Conservation (phyloP, 2,113 vertebrate species). For the Etheostoma cragini region DNA sequence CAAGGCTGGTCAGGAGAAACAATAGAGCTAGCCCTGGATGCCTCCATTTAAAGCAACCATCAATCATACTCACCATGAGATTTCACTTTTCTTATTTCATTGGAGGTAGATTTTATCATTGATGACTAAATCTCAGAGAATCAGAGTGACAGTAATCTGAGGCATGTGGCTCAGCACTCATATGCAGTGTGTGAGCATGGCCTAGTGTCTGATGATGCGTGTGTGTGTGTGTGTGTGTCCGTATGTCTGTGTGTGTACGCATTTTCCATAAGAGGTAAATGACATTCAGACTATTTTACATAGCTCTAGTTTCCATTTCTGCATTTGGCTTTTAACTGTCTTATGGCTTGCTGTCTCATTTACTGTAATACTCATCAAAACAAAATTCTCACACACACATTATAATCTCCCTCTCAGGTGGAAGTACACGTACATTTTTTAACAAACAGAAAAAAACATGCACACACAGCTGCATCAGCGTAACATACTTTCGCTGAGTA, state of each 20-base stretch:
- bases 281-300: background rate
- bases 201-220: conserved; percentile 54
- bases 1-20: conserved; percentile 80
- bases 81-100: conserved; percentile 75
- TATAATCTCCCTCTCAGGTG: background rate
- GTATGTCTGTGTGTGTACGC: background rate
- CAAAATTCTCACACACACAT: background rate
- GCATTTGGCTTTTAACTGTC: background rate
- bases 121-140: conserved; percentile 80
- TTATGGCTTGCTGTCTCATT: background rate
- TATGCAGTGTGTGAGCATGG: conserved; percentile 51
- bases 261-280: background rate
- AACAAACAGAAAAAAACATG: conserved; percentile 5
- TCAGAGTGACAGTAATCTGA: conserved; percentile 66
- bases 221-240: conserved; percentile 4
- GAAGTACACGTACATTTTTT: background rate
- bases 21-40: conserved; percentile 82
- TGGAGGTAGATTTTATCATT: conserved; percentile 84
- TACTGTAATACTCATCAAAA: background rate
- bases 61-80: conserved; percentile 86
- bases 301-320: background rate
- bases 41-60: conserved; percentile 87
- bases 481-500: conserved; percentile 64
- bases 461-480: conserved; percentile 1
- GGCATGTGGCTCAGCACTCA: conserved; percentile 63